A percentile compares a stretch with the other conserved stretches of the same genome.
Evolutionary conservation across 2,113 vertebrate species (phyloP).

Genomic region (Fregetta grallaria): DNA sequence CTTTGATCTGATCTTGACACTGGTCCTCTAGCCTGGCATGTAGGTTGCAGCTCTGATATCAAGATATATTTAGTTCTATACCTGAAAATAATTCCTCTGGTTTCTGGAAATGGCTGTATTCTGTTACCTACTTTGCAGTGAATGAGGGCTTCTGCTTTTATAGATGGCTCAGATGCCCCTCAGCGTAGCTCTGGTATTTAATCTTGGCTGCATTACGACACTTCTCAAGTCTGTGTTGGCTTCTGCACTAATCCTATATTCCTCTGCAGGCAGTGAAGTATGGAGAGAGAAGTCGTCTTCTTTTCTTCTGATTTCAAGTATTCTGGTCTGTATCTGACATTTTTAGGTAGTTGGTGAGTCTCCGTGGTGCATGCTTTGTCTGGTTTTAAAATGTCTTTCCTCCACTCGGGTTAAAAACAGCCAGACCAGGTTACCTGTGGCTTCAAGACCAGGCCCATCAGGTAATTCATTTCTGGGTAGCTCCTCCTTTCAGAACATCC

Average conservation of each 20-base stretch:
- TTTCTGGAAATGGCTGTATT: neutral
- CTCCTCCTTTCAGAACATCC: neutral
- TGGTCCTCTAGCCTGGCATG: neutral
- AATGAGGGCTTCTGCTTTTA: neutral
- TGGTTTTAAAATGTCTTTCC: neutral
- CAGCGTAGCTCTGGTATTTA: neutral
- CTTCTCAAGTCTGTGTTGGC: neutral
- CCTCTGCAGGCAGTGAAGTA: neutral
- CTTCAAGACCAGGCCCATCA: neutral
- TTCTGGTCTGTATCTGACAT: neutral
- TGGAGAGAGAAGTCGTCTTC: neutral
- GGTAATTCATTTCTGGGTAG: neutral
- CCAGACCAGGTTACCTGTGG: neutral
- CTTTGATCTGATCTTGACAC: neutral
- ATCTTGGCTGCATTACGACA: neutral
- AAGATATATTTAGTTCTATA: neutral
- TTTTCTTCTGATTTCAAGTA: neutral
- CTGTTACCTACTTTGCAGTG: neutral
- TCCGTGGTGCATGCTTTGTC: rapidly evolving
- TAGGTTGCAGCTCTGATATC: neutral
- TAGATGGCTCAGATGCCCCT: neutral
- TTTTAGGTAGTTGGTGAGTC: neutral
- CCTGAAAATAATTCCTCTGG: neutral
- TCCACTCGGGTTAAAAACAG: neutral
- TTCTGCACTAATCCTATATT: neutral